These are phyloP conservation scores for Orchestia grillus DNA, from an alignment of 1,140 invertebrate species.

Conservation along the genomic window DNA sequence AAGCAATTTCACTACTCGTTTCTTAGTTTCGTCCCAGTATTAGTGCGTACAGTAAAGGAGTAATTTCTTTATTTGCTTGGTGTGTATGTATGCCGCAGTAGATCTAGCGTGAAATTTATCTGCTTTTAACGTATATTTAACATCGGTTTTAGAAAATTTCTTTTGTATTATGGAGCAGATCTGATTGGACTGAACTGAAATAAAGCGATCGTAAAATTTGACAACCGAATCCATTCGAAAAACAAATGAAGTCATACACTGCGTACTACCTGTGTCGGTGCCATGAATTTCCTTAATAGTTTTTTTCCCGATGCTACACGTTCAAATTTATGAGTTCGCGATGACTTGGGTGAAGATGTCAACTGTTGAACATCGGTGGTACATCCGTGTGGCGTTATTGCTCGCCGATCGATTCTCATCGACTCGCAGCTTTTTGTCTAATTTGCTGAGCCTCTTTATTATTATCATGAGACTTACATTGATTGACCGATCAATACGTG, in stretches of 20 bases:
- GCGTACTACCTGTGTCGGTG: neutral
- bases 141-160: too few species aligned
- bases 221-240: neutral
- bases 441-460: conserved; percentile 8
- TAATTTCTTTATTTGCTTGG: too few species aligned
- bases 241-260: neutral
- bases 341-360: neutral
- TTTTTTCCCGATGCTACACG: neutral
- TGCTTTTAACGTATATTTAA: too few species aligned
- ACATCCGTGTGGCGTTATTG: neutral
- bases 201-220: neutral
- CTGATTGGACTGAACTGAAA: neutral
- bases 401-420: neutral
- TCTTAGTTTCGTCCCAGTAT: too few species aligned
- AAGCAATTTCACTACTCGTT: too few species aligned
- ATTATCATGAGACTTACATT: neutral
- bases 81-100: too few species aligned
- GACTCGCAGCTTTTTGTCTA: neutral
- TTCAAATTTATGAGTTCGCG: neutral
- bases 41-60: too few species aligned
- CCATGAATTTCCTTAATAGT: neutral
- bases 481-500: neutral
- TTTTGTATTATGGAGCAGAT: too few species aligned
- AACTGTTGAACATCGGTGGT: neutral
- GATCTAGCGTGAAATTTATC: too few species aligned